Evolutionary conservation across 2,113 vertebrate species (phyloP).

Genomic region (Periophthalmus modestus): DNA sequence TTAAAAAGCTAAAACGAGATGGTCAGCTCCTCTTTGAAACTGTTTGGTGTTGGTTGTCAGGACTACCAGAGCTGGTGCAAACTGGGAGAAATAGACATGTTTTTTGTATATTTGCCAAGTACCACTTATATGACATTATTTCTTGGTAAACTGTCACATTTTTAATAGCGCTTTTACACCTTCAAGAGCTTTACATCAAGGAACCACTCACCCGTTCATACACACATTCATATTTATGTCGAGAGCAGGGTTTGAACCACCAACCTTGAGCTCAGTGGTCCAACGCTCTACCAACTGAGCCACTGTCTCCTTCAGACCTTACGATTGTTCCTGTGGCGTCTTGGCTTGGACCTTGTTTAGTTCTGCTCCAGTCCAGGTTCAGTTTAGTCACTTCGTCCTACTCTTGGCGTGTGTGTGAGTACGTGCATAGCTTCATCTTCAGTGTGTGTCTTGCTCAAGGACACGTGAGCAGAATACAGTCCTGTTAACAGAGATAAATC

Average conservation of each 20-base stretch:
- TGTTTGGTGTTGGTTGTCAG: constrained; percentile 3
- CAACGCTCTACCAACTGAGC: too few relatives aligned
- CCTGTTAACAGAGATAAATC: not conserved
- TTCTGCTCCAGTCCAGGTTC: not conserved
- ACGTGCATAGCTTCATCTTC: not conserved
- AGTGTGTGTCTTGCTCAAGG: not conserved
- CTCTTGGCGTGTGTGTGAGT: too few relatives aligned
- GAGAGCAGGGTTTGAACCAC: too few relatives aligned
- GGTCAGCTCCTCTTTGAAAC: constrained; percentile 11
- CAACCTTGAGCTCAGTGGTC: too few relatives aligned
- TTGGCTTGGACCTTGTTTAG: not conserved
- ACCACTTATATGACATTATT: not conserved
- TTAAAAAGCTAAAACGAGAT: not conserved
- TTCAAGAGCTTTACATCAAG: too few relatives aligned
- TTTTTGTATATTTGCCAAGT: not conserved
- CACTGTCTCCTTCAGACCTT: too few relatives aligned
- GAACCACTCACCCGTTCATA: too few relatives aligned
- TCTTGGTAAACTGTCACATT: too few relatives aligned
- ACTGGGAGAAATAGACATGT: not conserved
- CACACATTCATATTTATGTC: too few relatives aligned
- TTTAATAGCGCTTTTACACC: too few relatives aligned
- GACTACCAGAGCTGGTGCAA: not conserved
- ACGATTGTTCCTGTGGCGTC: too few relatives aligned
- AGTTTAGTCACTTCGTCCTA: too few relatives aligned
- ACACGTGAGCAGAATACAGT: not conserved